phyloP scores from a whole-genome alignment of 2,113 vertebrate species.

The Dasypus novemcinctus region DNA sequence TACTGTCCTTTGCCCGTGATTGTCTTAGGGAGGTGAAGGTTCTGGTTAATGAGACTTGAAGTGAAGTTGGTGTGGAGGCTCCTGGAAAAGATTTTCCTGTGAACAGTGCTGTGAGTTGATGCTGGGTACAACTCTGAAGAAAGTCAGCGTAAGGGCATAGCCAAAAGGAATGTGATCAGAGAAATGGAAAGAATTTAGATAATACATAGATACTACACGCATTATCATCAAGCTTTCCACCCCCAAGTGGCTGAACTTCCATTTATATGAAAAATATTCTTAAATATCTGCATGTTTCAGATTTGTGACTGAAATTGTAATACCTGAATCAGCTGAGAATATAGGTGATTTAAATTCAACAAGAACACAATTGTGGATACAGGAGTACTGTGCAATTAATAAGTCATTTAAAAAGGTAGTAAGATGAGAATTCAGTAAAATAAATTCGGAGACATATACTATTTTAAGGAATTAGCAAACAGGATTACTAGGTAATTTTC shows the following conservation, averaged over 20 bases:
- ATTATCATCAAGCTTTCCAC: neutral
- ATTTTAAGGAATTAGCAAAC: neutral
- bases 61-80: neutral
- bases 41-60: neutral
- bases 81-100: neutral
- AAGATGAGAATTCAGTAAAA: neutral
- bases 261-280: neutral
- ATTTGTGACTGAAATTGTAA: neutral
- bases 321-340: neutral
- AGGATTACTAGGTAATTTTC: neutral
- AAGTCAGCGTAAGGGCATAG: accelerated
- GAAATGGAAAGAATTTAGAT: neutral
- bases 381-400: neutral
- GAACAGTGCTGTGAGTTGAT: neutral
- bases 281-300: neutral
- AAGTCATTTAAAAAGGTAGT: neutral
- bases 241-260: neutral
- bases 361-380: neutral
- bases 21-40: neutral
- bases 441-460: neutral
- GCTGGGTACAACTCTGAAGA: neutral
- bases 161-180: neutral
- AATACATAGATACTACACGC: too few species aligned
- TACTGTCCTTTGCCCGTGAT: neutral
- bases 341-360: neutral